Evolutionary conservation across 1,140 invertebrate species (phyloP).

Genomic region (Vollenhovia emeryi): DNA sequence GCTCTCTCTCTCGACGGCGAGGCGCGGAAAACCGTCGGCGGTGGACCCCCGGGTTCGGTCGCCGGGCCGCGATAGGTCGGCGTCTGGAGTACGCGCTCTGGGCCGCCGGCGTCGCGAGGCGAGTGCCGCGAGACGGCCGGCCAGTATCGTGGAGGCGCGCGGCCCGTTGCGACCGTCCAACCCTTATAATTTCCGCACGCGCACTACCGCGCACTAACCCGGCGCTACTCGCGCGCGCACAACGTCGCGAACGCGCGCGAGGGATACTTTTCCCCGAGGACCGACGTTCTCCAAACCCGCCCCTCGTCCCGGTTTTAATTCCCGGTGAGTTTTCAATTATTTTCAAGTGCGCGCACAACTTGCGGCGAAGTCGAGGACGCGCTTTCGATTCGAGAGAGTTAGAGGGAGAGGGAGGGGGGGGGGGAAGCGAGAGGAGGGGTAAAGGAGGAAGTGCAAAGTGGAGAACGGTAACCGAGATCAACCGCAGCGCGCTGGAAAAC

Average conservation of each 20-base stretch:
- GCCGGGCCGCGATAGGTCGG: slow-evolving; percentile 64
- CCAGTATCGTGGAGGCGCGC: slow-evolving; percentile 76
- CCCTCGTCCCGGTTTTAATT: not conserved
- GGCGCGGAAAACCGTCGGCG: slow-evolving; percentile 13
- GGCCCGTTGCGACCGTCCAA: slow-evolving; percentile 70
- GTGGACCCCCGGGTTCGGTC: slow-evolving; percentile 17
- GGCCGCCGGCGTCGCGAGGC: slow-evolving; percentile 71
- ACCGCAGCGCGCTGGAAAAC: not conserved
- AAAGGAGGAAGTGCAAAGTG: not conserved
- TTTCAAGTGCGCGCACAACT: not conserved
- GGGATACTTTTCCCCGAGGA: slow-evolving; percentile 17
- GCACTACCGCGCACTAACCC: too few relatives aligned
- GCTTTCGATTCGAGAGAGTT: not conserved
- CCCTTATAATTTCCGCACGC: not conserved
- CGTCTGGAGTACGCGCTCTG: slow-evolving; percentile 76
- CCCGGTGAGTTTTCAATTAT: slow-evolving; percentile 59
- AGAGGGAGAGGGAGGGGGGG: not conserved
- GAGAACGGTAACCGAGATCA: not conserved
- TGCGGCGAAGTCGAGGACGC: not conserved
- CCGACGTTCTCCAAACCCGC: not conserved
- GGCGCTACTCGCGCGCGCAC: too few relatives aligned
- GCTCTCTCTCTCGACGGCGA: not conserved
- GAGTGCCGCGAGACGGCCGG: slow-evolving; percentile 60
- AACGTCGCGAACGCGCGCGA: not conserved
- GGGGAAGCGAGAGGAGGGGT: not conserved